These are phyloP conservation scores for Dendroctonus ponderosae DNA, from an alignment of 1,140 invertebrate genomes.

Conservation along the genomic window DNA sequence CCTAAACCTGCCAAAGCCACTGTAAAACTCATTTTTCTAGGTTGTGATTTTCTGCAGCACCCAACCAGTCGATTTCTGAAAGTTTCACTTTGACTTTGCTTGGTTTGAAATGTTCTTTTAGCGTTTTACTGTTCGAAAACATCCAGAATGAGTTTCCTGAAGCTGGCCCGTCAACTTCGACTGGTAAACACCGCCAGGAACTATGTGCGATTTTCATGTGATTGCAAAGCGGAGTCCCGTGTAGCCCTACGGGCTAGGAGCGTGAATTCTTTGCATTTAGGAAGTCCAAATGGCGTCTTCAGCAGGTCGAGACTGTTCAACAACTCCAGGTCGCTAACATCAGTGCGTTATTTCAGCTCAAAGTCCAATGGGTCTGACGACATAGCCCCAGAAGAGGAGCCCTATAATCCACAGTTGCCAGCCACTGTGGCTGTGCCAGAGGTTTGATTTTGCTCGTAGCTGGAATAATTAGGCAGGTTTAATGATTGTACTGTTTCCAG, in stretches of 20 bases:
- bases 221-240: conserved; percentile 2
- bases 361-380: conserved; percentile 45
- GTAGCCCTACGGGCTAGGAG: neutral
- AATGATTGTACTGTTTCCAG: conserved; percentile 7
- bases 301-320: conserved; percentile 12
- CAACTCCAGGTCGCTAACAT: conserved; percentile 13
- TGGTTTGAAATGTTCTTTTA: too few species aligned
- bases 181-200: too few species aligned
- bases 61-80: too few species aligned
- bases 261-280: neutral
- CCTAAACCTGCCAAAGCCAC: too few species aligned
- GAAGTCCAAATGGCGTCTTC: neutral
- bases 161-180: conserved; percentile 1
- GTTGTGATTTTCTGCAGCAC: too few species aligned
- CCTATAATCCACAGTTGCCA: conserved; percentile 61
- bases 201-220: conserved; percentile 6
- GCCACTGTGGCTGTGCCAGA: conserved; percentile 94
- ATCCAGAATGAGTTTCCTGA: conserved; percentile 25
- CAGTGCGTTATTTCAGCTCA: conserved; percentile 32
- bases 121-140: neutral
- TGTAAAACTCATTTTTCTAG: too few species aligned
- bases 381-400: conserved; percentile 37
- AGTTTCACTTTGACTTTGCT: too few species aligned
- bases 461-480: neutral
- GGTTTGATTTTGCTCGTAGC: conserved; percentile 41